A percentile compares a stretch with the other conserved stretches of the same genome.
Evolutionary conservation across 2,888 invertebrate genomes (phyloP).

Genomic region (Dolichomitus sp.): DNA sequence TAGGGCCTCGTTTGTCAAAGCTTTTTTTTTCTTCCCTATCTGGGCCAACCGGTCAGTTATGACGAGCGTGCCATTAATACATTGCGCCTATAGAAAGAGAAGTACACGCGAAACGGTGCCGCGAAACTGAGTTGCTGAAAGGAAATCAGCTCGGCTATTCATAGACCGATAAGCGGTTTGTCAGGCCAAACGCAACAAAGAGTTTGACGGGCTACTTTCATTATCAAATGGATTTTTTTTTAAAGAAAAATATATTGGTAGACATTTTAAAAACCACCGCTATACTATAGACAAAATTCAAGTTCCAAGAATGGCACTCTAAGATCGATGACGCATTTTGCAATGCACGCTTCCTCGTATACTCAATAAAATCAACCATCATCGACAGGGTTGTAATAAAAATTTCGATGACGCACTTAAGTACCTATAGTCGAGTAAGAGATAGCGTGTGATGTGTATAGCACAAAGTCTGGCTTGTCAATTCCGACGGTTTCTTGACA

Average conservation of each 20-base stretch:
- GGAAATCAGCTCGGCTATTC: conserved; percentile 80
- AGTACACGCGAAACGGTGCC: conserved; percentile 43
- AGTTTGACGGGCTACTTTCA: conserved; percentile 48
- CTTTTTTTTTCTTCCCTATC: conserved; percentile 43
- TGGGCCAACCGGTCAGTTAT: conserved; percentile 66
- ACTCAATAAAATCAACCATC: conserved; percentile 8
- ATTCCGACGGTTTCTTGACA: conserved; percentile 29
- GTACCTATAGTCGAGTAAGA: conserved; percentile 20
- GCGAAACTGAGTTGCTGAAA: conserved; percentile 73
- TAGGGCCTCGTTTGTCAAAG: conserved; percentile 12
- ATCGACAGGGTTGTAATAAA: conserved; percentile 5
- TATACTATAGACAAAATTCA: not conserved
- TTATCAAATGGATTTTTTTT: conserved; percentile 21
- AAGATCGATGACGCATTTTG: conserved; percentile 18
- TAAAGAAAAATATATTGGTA: not conserved
- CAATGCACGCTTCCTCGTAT: not conserved
- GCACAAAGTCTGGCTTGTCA: conserved; percentile 24
- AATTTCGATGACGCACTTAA: conserved; percentile 21
- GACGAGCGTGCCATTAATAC: conserved; percentile 66
- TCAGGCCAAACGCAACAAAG: conserved; percentile 72
- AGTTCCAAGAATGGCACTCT: not conserved
- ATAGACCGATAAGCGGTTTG: conserved; percentile 78
- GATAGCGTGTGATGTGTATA: not conserved
- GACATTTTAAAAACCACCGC: not conserved
- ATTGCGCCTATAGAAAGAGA: conserved; percentile 48